phyloP scores from a whole-genome alignment of 2,113 vertebrate species.

The Colistium nudipinnis region DNA sequence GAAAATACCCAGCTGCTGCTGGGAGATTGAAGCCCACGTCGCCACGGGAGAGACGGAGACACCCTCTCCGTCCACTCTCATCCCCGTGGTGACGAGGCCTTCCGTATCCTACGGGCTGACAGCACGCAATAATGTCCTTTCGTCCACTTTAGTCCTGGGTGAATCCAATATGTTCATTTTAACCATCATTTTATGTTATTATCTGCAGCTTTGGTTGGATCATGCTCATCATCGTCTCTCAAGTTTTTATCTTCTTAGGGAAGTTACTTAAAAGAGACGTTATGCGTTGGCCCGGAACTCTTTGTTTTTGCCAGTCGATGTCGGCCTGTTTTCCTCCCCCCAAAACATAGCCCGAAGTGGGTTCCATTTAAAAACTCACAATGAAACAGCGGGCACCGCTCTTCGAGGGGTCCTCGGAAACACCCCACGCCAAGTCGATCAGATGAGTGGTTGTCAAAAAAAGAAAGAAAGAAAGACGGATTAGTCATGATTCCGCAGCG shows the following conservation, averaged over 20 bases:
- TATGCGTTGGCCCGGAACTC: not conserved
- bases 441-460: not conserved
- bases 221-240: not conserved
- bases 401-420: not conserved
- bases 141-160: too few species aligned
- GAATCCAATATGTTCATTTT: too few species aligned
- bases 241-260: too few species aligned
- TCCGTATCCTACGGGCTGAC: not conserved
- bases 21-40: not conserved
- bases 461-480: not conserved
- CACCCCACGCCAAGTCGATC: not conserved
- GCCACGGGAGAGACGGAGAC: not conserved
- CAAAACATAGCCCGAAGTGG: not conserved
- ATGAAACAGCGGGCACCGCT: not conserved
- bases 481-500: not conserved
- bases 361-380: not conserved
- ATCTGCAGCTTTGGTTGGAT: too few species aligned
- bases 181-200: too few species aligned
- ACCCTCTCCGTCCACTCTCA: too few species aligned
- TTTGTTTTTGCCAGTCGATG: not conserved
- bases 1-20: constrained; percentile 1
- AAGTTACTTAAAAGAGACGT: too few species aligned
- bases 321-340: not conserved
- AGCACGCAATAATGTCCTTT: too few species aligned
- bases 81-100: too few species aligned